These are phyloP conservation scores for Brachynemurus nebulosus DNA, from an alignment of 2,888 invertebrate genomes.

Conservation along the genomic window DNA sequence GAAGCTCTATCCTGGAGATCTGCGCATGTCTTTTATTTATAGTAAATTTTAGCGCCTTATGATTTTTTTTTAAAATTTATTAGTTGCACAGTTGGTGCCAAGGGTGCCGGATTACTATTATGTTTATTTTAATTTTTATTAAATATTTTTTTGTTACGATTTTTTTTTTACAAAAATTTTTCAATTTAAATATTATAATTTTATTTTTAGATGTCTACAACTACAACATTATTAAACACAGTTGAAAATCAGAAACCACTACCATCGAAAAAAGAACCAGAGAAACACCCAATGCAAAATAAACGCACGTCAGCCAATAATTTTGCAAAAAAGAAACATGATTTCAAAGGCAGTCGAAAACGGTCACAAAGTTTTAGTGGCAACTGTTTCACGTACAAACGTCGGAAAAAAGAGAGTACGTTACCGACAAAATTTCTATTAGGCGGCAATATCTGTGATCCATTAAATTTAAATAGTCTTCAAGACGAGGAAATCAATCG, in stretches of 20 bases:
- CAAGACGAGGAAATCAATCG: constrained; percentile 66
- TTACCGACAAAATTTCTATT: constrained; percentile 87
- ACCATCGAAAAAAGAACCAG: constrained; percentile 4
- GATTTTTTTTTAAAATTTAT: no score
- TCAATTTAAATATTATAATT: neutral
- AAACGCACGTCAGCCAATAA: constrained; percentile 6
- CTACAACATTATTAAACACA: neutral
- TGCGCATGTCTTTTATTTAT: constrained; percentile 1
- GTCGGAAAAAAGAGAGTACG: constrained; percentile 61
- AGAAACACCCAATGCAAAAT: constrained; percentile 1
- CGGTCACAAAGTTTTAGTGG: constrained; percentile 47
- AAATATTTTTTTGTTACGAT: no score
- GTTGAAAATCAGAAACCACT: constrained; percentile 1
- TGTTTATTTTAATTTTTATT: no score
- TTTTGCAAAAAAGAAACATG: constrained; percentile 26
- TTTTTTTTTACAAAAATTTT: constrained; percentile 2
- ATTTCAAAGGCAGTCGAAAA: constrained; percentile 44
- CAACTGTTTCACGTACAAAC: constrained; percentile 61
- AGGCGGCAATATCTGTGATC: constrained; percentile 92
- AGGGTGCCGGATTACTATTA: no score
- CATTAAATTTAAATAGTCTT: constrained; percentile 82
- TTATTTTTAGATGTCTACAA: constrained; percentile 9
- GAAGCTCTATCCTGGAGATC: neutral
- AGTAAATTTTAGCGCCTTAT: constrained; percentile 1
- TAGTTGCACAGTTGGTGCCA: no score